Conservation (phyloP, 2,888 invertebrate species). For the Parnassius apollo region DNA sequence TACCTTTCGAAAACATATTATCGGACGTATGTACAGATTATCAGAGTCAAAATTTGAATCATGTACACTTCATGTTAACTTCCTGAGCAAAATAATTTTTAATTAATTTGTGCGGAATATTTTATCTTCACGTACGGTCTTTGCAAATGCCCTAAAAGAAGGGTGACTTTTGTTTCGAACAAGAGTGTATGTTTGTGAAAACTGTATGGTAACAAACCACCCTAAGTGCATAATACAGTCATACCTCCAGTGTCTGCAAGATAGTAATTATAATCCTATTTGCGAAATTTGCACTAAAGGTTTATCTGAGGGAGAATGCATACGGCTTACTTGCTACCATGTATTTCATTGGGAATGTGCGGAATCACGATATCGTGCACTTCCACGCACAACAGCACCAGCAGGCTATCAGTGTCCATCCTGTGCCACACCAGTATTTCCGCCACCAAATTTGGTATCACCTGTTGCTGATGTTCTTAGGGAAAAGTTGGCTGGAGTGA, state of each 20-base stretch:
- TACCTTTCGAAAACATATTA: too few species aligned
- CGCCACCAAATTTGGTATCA: conserved; percentile 92
- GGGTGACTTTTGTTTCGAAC: conserved; percentile 99
- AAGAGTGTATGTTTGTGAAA: conserved; percentile 99
- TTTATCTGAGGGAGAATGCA: conserved; percentile 90
- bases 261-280: conserved; percentile 97
- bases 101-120: too few species aligned
- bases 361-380: conserved; percentile 89
- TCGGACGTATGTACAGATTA: conserved; percentile 26
- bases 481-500: conserved; percentile 91
- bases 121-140: conserved; percentile 80
- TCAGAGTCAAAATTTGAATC: too few species aligned
- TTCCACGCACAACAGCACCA: conserved; percentile 96
- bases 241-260: conserved; percentile 98
- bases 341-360: conserved; percentile 98
- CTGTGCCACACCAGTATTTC: conserved; percentile 92
- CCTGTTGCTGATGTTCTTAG: conserved; percentile 96
- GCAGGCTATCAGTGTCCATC: conserved; percentile 96
- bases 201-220: conserved; percentile 98
- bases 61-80: too few species aligned
- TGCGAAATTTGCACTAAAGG: conserved; percentile 94
- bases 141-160: conserved; percentile 98
- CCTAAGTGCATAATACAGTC: conserved; percentile 99
- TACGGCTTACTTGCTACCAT: conserved; percentile 96
- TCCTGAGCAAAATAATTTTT: too few species aligned